Evolutionary conservation across 2,113 vertebrate species (phyloP).

Genomic region (Limanda limanda): DNA sequence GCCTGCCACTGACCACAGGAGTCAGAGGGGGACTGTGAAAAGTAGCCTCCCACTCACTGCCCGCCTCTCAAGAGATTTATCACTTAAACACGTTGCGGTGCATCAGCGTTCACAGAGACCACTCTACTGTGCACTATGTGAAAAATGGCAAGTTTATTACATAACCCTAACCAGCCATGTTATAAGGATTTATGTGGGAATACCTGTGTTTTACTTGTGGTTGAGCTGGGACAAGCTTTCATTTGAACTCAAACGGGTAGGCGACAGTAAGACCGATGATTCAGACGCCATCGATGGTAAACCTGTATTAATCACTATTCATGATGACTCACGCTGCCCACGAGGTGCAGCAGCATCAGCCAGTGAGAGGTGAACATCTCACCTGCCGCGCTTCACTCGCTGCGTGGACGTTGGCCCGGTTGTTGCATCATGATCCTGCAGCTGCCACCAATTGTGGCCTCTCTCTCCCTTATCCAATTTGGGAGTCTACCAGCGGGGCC

Average conservation of each 20-base stretch:
- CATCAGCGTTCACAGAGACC: slow-evolving; percentile 35
- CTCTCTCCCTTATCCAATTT: slow-evolving; percentile 49
- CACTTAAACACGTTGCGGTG: slow-evolving; percentile 43
- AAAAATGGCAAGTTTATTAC: slow-evolving; percentile 25
- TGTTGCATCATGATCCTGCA: slow-evolving; percentile 54
- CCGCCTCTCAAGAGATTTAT: slow-evolving; percentile 59
- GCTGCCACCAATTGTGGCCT: slow-evolving; percentile 62
- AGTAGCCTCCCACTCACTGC: slow-evolving; percentile 69
- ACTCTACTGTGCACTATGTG: slow-evolving; percentile 15
- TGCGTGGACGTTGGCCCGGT: slow-evolving; percentile 13
- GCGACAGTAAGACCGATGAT: slow-evolving; percentile 20
- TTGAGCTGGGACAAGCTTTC: not conserved
- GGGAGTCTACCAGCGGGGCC: slow-evolving; percentile 54
- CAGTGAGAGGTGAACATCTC: slow-evolving; percentile 9
- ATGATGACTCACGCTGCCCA: not conserved
- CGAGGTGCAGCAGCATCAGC: not conserved
- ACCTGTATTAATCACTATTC: slow-evolving; percentile 26
- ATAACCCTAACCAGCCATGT: slow-evolving; percentile 18
- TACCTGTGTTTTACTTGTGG: slow-evolving; percentile 1
- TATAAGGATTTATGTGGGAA: slow-evolving; percentile 1
- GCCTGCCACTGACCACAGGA: slow-evolving; percentile 67
- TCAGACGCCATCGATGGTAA: slow-evolving; percentile 38
- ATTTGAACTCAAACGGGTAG: slow-evolving; percentile 10
- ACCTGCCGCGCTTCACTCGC: slow-evolving; percentile 59
- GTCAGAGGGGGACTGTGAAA: slow-evolving; percentile 71